phyloP scores from a whole-genome alignment of 2,888 invertebrate genomes.

The Nemapogon koenigi region DNA sequence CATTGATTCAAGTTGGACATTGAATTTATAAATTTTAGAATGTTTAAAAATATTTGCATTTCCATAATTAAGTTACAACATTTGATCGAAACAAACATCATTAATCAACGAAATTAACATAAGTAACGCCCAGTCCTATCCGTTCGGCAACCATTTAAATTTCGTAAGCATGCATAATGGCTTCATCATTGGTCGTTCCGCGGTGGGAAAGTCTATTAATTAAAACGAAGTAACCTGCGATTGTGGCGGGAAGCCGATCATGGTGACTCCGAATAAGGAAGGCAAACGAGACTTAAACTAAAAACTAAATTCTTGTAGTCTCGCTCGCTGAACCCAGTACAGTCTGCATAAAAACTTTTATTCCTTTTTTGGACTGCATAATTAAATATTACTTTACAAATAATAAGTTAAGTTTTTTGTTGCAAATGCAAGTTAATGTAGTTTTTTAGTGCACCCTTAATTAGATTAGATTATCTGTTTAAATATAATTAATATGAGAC shows the following conservation, averaged over 20 bases:
- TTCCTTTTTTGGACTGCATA: no score
- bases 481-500: no score
- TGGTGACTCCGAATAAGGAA: slow-evolving; percentile 32
- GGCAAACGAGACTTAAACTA: slow-evolving; percentile 29
- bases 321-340: slow-evolving; percentile 5
- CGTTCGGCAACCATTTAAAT: slow-evolving; percentile 28
- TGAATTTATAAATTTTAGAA: no score
- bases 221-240: slow-evolving; percentile 20
- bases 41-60: no score
- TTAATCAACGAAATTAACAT: slow-evolving; percentile 10
- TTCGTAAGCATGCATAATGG: slow-evolving; percentile 42
- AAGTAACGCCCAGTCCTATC: slow-evolving; percentile 17
- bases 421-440: no score
- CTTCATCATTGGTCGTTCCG: slow-evolving; percentile 32
- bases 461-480: no score
- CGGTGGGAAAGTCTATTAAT: slow-evolving; percentile 39
- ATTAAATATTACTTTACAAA: no score
- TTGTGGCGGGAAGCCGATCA: slow-evolving; percentile 18
- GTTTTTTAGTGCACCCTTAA: no score
- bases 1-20: no score
- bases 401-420: no score
- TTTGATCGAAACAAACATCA: no score
- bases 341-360: slow-evolving; percentile 8
- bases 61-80: no score
- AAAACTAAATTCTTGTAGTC: slow-evolving; percentile 38